phyloP scores from a whole-genome alignment of 1,140 invertebrate genomes.

The Colletes gigas region DNA sequence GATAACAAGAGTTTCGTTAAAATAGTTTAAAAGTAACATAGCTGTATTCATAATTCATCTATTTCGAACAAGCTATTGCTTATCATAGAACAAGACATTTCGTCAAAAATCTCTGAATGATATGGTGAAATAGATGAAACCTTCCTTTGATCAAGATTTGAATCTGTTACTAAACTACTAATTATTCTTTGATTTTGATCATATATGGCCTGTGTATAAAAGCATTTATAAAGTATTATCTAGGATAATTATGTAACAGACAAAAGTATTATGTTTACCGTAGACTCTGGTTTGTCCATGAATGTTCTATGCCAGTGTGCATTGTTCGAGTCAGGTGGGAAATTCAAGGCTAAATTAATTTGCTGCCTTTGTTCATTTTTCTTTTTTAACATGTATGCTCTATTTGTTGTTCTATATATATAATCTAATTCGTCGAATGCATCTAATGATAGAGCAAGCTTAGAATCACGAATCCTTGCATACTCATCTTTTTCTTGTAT shows the following conservation, averaged over 20 bases:
- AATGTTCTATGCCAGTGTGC: conserved; percentile 64
- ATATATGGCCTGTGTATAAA: conserved; percentile 54
- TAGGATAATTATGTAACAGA: not conserved
- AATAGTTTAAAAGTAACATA: not conserved
- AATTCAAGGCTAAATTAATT: conserved; percentile 44
- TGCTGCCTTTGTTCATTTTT: conserved; percentile 53
- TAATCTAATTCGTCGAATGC: conserved; percentile 64
- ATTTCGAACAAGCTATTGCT: not conserved
- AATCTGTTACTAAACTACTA: not conserved
- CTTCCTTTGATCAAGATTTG: not conserved
- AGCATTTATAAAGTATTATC: not conserved
- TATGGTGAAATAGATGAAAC: not conserved
- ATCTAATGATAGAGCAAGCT: conserved; percentile 50
- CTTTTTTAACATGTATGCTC: conserved; percentile 54
- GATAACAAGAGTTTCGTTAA: conserved; percentile 21
- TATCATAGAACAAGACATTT: not conserved
- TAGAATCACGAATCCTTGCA: conserved; percentile 61
- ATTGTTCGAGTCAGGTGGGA: conserved; percentile 19
- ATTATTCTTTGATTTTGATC: conserved; percentile 47
- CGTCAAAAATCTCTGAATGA: not conserved
- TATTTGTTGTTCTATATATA: conserved; percentile 63
- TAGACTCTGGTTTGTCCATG: conserved; percentile 55
- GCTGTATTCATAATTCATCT: not conserved
- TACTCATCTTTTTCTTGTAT: conserved; percentile 56
- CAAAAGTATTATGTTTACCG: conserved; percentile 55